These are phyloP conservation scores for Euleptes europaea DNA, from an alignment of 2,113 vertebrate species.

Conservation along the genomic window DNA sequence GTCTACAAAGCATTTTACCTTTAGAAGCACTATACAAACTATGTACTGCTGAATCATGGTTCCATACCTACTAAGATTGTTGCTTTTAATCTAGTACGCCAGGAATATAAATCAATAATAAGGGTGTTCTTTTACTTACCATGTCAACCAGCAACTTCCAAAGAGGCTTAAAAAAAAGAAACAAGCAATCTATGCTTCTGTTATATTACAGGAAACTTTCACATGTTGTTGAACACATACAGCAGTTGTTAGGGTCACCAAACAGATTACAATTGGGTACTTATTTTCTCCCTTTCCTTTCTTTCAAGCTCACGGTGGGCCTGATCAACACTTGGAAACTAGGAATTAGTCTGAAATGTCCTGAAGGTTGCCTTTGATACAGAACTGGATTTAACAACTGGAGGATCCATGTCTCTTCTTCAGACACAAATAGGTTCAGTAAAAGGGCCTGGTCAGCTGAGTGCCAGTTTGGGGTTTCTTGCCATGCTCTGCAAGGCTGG, in stretches of 20 bases:
- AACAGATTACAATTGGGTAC: neutral
- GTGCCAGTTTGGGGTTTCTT: neutral
- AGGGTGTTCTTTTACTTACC: constrained; percentile 69
- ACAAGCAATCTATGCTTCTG: neutral
- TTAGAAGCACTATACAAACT: neutral
- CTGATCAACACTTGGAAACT: neutral
- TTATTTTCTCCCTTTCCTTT: neutral
- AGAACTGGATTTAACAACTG: neutral
- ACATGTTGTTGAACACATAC: neutral
- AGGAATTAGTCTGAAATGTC: neutral
- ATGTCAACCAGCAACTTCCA: constrained; percentile 83
- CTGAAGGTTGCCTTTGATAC: neutral
- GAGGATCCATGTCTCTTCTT: too few species aligned
- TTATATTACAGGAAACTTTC: neutral
- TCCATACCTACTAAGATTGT: neutral
- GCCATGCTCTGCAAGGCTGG: neutral
- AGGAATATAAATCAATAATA: neutral
- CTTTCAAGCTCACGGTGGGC: neutral
- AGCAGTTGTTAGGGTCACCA: neutral
- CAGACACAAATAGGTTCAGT: neutral
- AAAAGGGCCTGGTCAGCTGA: neutral
- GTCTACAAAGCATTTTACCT: neutral
- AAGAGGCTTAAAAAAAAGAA: constrained; percentile 72
- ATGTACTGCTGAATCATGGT: neutral
- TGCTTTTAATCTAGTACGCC: neutral